Percentiles rank a stretch among this genome's conserved stretches.
These are phyloP conservation scores for Corythucha ciliata DNA, from an alignment of 2,888 invertebrate species.

Conservation along the genomic window DNA sequence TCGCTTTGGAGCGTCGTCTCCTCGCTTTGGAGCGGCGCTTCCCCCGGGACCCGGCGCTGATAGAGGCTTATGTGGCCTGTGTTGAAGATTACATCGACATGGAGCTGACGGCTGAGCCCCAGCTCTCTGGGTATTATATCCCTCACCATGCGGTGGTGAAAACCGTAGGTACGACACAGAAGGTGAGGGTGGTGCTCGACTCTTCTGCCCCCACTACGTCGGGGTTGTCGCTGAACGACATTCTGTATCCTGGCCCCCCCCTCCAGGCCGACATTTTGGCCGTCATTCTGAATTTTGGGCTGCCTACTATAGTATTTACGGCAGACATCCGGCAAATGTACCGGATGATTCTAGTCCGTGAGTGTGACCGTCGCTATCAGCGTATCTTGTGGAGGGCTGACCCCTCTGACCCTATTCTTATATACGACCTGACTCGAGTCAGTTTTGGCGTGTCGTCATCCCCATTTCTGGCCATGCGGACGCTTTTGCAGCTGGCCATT, in stretches of 20 bases:
- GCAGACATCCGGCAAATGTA: conserved; percentile 15
- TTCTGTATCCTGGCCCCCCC: not conserved
- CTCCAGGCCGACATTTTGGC: conserved; percentile 15
- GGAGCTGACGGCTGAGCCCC: no score
- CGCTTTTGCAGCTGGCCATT: not conserved
- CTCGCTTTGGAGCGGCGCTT: no score
- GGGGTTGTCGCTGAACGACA: conserved; percentile 5
- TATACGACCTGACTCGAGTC: not conserved
- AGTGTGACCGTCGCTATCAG: not conserved
- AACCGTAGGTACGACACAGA: no score
- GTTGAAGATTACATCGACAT: no score
- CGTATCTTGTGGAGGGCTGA: conserved; percentile 6
- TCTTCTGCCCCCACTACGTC: no score
- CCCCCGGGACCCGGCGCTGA: no score
- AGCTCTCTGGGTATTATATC: no score
- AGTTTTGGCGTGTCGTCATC: conserved; percentile 5
- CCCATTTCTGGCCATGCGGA: conserved; percentile 11
- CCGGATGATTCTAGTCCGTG: not conserved
- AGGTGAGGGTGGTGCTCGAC: no score
- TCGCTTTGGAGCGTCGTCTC: no score
- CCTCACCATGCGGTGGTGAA: no score
- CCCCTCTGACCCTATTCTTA: not conserved
- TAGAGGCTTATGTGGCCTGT: no score
- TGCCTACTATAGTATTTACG: not conserved
- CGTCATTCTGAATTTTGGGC: not conserved